A percentile compares a stretch with the other conserved stretches of the same genome.
Evolutionary conservation across 2,797 vertebrate species (phyloP).

Genomic region (Aratinga solstitialis): DNA sequence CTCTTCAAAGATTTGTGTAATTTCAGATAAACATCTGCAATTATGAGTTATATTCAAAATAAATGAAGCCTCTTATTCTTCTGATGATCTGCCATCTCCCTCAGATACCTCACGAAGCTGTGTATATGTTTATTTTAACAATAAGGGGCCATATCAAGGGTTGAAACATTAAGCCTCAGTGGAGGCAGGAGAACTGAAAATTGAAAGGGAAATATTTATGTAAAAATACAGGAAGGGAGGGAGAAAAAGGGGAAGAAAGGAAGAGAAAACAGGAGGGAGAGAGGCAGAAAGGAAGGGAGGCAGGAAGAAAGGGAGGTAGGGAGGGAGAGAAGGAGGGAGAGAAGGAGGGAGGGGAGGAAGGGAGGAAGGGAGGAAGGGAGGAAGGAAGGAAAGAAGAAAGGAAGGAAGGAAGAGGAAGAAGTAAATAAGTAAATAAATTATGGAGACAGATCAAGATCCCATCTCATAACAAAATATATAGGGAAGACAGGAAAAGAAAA

Average conservation of each 20-base stretch:
- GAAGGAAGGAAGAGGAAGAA: not conserved
- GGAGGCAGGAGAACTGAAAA: not conserved
- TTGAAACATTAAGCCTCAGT: not conserved
- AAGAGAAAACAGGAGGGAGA: not conserved
- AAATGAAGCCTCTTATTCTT: not conserved
- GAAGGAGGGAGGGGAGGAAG: not conserved
- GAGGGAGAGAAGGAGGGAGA: not conserved
- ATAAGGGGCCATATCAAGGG: not conserved
- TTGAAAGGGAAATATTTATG: slow-evolving; percentile 49
- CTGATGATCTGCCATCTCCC: not conserved
- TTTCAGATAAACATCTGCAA: not conserved
- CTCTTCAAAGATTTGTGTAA: not conserved
- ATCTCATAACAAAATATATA: not conserved
- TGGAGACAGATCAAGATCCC: slow-evolving; percentile 6
- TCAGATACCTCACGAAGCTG: not conserved
- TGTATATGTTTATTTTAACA: slow-evolving; percentile 7
- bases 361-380: not conserved
- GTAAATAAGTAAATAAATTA: not conserved
- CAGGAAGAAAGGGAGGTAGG: not conserved
- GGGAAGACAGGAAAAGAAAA: not conserved
- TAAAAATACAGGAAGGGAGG: not conserved
- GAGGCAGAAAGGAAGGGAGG: not conserved
- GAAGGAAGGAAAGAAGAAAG: not conserved
- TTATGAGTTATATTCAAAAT: not conserved
- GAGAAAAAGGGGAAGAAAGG: not conserved